Evolutionary conservation across 2,113 vertebrate species (phyloP), one percentile per base, ranked within the genome.

Genomic region (Pelecanus crispus): DNA sequence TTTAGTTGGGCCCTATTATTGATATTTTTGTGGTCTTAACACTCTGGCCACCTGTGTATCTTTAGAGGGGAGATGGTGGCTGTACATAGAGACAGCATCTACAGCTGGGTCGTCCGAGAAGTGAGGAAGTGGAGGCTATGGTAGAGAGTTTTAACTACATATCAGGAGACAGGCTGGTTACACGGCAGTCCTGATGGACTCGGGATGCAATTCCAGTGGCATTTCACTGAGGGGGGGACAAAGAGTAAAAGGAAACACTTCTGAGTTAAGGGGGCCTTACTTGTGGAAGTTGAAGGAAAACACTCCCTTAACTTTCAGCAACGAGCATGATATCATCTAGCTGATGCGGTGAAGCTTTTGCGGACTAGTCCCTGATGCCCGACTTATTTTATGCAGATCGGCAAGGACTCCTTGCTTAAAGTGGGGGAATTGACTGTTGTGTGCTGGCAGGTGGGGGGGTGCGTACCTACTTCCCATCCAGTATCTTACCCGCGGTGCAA

Each of bases 401-500:
- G n/a, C 6, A 17, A 71, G 40, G 86, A 9, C 9, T 58, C 17
- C 16, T 44, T 13, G 36, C 17, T 50, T 6, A 1, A 8, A 6
- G 19, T 1, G 1, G 13, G 36, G 52, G 20, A 12, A 5, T 0
- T 3, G 16, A 2, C 29, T 9, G 22, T 2, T 1, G 15, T 2
- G 29, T 15, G 44, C 19, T 40, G 63, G 44, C 19, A 36, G 63
- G 55, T 2, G 26, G 45, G 49, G 17, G 55, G 31, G 6, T 11
- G 8, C 4, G 9, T 13, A 1, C 20, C 52, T 2, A 0, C 3
- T 17, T 4, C 6, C 20, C 36, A 24, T 19, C 25, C 18, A 4
- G 2, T 2, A 2, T 5, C 53, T 58, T 1, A 1, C 13, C 6
- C 0, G 0, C 9, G 32, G 31, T 10, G 45, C 45, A 19, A 19